Conservation (phyloP, 2,888 invertebrate species). For the Diaperis boleti region DNA sequence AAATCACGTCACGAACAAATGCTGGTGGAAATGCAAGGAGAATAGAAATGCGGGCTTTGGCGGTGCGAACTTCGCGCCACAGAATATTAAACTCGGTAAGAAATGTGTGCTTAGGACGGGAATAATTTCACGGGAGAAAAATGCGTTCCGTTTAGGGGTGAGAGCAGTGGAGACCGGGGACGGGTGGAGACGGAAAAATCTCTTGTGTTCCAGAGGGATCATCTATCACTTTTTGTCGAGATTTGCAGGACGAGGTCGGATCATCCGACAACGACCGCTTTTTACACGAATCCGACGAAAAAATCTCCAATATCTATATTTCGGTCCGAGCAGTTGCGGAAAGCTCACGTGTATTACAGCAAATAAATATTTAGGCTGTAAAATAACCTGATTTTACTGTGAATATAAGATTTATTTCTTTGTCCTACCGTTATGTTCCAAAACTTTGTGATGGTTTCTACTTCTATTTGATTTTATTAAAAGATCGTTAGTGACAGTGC, state of each 20-base stretch:
- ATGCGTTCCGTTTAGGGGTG: slow-evolving; percentile 60
- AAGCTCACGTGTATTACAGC: too few species aligned
- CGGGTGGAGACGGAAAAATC: slow-evolving; percentile 54
- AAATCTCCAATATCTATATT: slow-evolving; percentile 1
- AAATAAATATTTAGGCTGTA: too few species aligned
- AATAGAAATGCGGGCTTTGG: slow-evolving; percentile 65
- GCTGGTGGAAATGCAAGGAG: slow-evolving; percentile 64
- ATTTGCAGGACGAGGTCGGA: slow-evolving; percentile 52
- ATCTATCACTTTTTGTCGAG: slow-evolving; percentile 63
- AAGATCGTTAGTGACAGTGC: too few species aligned
- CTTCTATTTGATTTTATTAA: too few species aligned
- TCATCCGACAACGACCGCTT: slow-evolving; percentile 34
- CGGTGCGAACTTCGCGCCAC: slow-evolving; percentile 61
- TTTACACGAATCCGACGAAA: slow-evolving; percentile 2
- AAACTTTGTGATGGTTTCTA: too few species aligned
- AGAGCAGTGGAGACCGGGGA: too few species aligned
- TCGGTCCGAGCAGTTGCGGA: background rate
- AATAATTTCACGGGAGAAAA: slow-evolving; percentile 63
- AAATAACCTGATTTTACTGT: too few species aligned
- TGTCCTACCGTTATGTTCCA: too few species aligned
- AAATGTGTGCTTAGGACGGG: slow-evolving; percentile 65
- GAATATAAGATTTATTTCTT: too few species aligned
- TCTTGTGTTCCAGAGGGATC: slow-evolving; percentile 61
- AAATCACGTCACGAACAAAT: slow-evolving; percentile 67
- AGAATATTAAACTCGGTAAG: slow-evolving; percentile 63